These are phyloP conservation scores for Uria lomvia DNA, from an alignment of 2,113 vertebrate species.

Conservation along the genomic window DNA sequence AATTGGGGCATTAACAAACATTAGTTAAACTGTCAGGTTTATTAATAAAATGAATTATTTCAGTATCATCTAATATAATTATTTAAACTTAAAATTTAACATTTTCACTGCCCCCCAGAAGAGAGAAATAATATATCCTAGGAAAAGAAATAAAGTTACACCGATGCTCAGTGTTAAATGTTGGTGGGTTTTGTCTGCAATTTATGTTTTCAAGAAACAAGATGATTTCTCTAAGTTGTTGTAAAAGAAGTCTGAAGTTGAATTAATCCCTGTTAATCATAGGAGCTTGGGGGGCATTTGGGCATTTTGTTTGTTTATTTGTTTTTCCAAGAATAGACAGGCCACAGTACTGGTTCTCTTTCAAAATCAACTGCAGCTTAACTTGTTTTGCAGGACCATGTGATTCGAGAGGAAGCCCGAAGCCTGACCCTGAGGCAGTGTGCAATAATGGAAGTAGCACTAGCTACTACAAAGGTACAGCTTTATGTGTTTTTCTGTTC, in stretches of 20 bases:
- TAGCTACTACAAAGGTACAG: conserved; percentile 93
- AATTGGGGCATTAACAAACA: background rate
- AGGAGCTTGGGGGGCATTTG: background rate
- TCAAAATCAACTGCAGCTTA: background rate
- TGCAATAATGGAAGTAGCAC: conserved; percentile 89
- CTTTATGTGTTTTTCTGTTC: accelerated
- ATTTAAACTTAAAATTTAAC: background rate
- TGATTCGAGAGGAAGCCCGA: conserved; percentile 89
- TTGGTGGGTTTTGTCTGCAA: background rate
- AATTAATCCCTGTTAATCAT: background rate
- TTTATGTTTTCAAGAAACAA: background rate
- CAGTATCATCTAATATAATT: background rate
- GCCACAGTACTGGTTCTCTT: background rate
- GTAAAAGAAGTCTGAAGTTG: background rate
- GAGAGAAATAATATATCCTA: background rate
- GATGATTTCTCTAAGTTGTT: background rate
- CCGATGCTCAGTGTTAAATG: background rate
- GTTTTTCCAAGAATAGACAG: background rate
- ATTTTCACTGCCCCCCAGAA: background rate
- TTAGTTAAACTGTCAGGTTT: background rate
- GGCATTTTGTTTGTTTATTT: background rate
- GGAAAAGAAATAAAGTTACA: background rate
- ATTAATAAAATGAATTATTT: background rate
- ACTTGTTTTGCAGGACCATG: conserved; percentile 84
- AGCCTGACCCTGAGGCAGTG: conserved; percentile 91